Base-by-base conservation (phyloP, 2,888 invertebrate species). In the Ligdia adustata region DNA sequence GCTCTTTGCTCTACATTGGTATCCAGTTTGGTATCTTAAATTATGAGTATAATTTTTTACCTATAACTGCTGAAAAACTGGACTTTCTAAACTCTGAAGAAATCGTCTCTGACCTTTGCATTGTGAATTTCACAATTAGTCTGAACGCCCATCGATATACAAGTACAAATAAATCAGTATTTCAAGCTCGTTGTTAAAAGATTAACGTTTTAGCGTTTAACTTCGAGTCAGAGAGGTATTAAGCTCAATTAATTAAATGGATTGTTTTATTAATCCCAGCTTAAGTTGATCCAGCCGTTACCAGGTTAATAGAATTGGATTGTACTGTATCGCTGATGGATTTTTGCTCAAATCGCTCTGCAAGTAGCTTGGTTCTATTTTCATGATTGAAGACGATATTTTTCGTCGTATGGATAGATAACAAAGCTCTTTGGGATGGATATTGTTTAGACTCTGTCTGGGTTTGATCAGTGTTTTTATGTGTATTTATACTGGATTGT, bases 171-270 rank as follows among this genome's bases (percentile, higher is more conserved):
- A 12, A 12, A 11, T 9, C 16, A 11, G 9, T 32, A 33, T 33
- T 22, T 24, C 9, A 2, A 35, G 35, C 22, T 9, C 7, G 6
- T 11, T 37, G 37, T 35, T 35, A 24, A 11, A 35, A 37, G 27
- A 27, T 37, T 37, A 37, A 44, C 31, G 14, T 26, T 26, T 24
- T 22, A 16, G 16, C 29, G 7, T 38, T 44, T 26, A 37, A 26
- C 14, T n/a, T 38, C 24, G 16, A 46, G 13, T 22, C 11, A 24
- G 12, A 29, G 9, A 27, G 20, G 20, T 20, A 34, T 24, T 34
- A 34, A 39, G 22, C 22, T 28, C 12, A 34, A 14, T 32, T 6
- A 16, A 38, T 45, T 43, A 31, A 44, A 26, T 26, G 16, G 9
- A 33, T 39, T 22, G 27, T 26, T 27, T 14, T 15, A 22, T 28